Evolutionary conservation across 2,797 vertebrate genomes (phyloP).

Genomic region (Cercopithecus petaurista): DNA sequence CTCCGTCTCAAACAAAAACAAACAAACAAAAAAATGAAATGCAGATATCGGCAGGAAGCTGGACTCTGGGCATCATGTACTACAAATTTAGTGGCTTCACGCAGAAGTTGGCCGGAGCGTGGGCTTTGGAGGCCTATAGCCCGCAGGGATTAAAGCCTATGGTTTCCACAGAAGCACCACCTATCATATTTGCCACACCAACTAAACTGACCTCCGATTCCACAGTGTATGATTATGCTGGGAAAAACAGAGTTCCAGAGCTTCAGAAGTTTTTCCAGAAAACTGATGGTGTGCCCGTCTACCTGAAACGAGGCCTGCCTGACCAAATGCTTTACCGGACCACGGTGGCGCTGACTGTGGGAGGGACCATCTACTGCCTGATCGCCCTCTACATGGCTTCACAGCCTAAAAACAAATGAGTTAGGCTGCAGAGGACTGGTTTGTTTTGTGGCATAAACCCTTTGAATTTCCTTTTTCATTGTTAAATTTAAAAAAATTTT

Average conservation of each 20-base stretch:
- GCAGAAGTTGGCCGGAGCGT: no score
- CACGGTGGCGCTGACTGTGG: constrained; percentile 96
- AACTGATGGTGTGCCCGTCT: constrained; percentile 91
- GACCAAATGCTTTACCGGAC: constrained; percentile 96
- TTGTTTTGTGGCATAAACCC: constrained; percentile 46
- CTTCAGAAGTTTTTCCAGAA: constrained; percentile 95
- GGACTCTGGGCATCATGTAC: no score
- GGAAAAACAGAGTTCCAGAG: constrained; percentile 92
- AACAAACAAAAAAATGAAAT: no score
- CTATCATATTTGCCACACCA: constrained; percentile 91
- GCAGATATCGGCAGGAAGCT: no score
- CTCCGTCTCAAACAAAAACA: no score
- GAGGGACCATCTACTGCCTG: constrained; percentile 94
- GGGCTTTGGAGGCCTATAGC: no score
- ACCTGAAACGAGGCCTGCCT: constrained; percentile 93
- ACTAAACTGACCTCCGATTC: constrained; percentile 89
- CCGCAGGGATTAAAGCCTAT: constrained; percentile 91
- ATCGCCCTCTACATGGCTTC: constrained; percentile 94
- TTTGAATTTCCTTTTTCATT: constrained; percentile 49
- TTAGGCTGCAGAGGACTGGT: constrained; percentile 39
- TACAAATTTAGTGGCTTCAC: no score
- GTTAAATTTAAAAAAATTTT: background rate
- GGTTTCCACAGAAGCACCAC: constrained; percentile 86
- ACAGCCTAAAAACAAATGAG: constrained; percentile 87
- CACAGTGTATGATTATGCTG: constrained; percentile 85